Base-by-base conservation (phyloP, 2,888 invertebrate genomes). In the Aphrophora alni region DNA sequence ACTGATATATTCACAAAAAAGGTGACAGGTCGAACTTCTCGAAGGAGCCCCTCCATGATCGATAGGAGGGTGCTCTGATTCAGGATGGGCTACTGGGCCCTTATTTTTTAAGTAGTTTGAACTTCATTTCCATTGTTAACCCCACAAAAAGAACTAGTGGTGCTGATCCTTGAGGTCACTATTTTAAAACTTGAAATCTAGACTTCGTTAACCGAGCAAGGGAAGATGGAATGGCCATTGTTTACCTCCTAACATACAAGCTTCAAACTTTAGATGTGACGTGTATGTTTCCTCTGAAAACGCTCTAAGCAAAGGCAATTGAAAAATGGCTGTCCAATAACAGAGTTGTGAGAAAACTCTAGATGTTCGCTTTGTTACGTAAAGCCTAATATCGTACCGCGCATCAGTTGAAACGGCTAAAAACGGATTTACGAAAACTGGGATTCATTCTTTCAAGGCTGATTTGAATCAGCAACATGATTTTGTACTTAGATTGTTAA, bases 1-100 rank as follows among this genome's bases (percentile, higher is more conserved):
- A 28, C 81, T 87, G 17, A 86, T 88, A 44, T 33, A 5, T 33
- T 8, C 44, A 44, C 44, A 44, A 12, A 21, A 21, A n/a, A 59
- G 21, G n/a, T n/a, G 59, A 2, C 59, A 59, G 59, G 4, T 21
- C 12, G 59, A 59, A 59, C 59, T n/a, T 5, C 59, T 59, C 3
- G 59, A 59, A 3, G 59, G 21, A 21, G 59, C 59, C 21, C 59
- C 59, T 21, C 59, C 21, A 59, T n/a, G 59, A 59, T 59, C n/a
- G 21, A 59, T 59, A 21, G 59, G 21, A 4, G 59, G 59, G n/a
- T 59, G 59, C 21, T 59, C 59, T 3, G 59, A 59, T 59, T 59
- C 59, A 3, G 59, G 59, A 21, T 59, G 21, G 59, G 21, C 21
- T 21, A 59, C 59, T 59, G 21, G 59, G 5, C 59, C 59, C n/a